phyloP scores from a whole-genome alignment of 2,113 vertebrate species.

The Clarias macrocephalus region DNA sequence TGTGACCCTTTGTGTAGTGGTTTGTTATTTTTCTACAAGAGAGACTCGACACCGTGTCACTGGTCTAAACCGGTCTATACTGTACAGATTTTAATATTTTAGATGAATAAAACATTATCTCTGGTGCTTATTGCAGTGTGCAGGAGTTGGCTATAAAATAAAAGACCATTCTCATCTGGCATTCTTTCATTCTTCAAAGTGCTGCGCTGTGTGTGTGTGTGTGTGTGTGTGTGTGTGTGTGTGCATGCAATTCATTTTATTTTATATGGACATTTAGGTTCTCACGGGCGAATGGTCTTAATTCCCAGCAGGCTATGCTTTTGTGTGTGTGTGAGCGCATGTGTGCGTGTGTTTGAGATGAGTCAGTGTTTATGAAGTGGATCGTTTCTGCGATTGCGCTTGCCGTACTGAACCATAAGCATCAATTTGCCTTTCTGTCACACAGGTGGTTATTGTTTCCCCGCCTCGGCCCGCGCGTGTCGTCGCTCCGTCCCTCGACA shows the following conservation, averaged over 20 bases:
- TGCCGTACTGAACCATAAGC: slow-evolving; percentile 44
- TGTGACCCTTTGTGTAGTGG: neutral
- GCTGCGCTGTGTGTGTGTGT: neutral
- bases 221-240: neutral
- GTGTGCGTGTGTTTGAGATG: slow-evolving; percentile 1
- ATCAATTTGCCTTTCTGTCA: slow-evolving; percentile 58
- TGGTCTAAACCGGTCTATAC: slow-evolving; percentile 2
- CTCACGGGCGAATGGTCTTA: slow-evolving; percentile 6
- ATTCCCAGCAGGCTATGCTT: slow-evolving; percentile 18
- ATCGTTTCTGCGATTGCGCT: slow-evolving; percentile 46
- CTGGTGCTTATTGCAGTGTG: slow-evolving; percentile 25
- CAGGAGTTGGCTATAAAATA: slow-evolving; percentile 30
- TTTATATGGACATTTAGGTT: slow-evolving; percentile 44
- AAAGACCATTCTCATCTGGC: slow-evolving; percentile 24
- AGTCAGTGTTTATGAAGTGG: slow-evolving; percentile 49
- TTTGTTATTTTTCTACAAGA: slow-evolving; percentile 14
- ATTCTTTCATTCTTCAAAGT: slow-evolving; percentile 34
- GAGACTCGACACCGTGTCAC: neutral
- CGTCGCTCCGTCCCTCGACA: slow-evolving; percentile 58
- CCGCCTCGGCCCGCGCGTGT: slow-evolving; percentile 37
- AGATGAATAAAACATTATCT: slow-evolving; percentile 53
- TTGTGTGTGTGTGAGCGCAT: neutral
- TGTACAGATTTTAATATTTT: slow-evolving; percentile 52
- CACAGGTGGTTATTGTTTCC: slow-evolving; percentile 57
- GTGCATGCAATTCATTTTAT: slow-evolving; percentile 21